Percentiles rank a stretch among this genome's conserved stretches.
These are phyloP conservation scores for Halcyon badia DNA, from an alignment of 2,797 vertebrate species.

Conservation along the genomic window DNA sequence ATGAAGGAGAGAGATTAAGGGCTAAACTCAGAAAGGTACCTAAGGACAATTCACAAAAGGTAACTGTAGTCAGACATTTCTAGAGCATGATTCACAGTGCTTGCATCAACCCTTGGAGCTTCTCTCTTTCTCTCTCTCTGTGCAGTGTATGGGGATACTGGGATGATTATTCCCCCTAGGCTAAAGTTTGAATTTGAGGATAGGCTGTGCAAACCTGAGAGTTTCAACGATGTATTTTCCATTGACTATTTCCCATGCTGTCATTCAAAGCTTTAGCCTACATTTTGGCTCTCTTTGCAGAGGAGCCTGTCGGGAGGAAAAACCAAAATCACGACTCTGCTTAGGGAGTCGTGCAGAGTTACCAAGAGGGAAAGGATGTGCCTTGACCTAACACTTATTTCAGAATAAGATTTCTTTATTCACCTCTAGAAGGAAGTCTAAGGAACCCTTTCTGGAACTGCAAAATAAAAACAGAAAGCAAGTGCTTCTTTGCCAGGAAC, in stretches of 20 bases:
- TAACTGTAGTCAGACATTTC: slow-evolving; percentile 2
- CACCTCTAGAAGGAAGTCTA: not conserved
- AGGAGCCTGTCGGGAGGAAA: not conserved
- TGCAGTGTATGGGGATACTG: not conserved
- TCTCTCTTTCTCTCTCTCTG: not conserved
- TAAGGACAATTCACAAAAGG: slow-evolving; percentile 25
- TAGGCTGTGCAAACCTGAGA: not conserved
- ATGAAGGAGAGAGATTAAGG: slow-evolving; percentile 14
- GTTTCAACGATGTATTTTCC: not conserved
- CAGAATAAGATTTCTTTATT: not conserved
- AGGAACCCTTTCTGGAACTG: not conserved
- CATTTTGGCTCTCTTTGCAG: not conserved
- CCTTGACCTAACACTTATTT: not conserved
- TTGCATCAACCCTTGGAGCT: not conserved
- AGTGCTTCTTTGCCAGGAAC: not conserved
- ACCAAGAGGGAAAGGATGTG: not conserved
- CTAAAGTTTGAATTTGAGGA: slow-evolving; percentile 16
- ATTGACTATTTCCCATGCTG: not conserved
- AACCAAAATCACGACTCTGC: not conserved
- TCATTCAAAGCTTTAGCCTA: not conserved
- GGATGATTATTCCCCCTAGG: not conserved
- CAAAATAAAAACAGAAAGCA: not conserved
- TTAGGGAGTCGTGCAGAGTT: not conserved
- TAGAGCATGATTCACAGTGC: not conserved
- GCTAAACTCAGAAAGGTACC: not conserved